Evolutionary conservation across 1,140 invertebrate genomes (phyloP).

Genomic region (Drosophila arizonae): DNA sequence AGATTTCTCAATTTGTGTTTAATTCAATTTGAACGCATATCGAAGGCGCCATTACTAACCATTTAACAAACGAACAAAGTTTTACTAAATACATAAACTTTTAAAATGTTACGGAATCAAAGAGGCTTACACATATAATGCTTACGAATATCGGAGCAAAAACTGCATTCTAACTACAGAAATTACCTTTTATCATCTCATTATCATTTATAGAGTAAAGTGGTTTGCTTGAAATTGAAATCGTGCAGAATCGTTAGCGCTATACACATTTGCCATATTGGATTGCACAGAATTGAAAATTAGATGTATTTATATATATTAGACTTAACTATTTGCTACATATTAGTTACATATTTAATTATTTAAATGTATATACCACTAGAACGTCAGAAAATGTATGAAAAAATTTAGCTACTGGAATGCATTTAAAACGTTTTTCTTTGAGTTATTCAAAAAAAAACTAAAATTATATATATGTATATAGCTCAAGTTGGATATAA

Average conservation of each 20-base stretch:
- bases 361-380: slow-evolving; percentile 34
- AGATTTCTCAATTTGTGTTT: slow-evolving; percentile 74
- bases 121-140: slow-evolving; percentile 63
- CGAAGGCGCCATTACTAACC: slow-evolving; percentile 34
- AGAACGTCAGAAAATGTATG: slow-evolving; percentile 58
- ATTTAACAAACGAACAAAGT: slow-evolving; percentile 64
- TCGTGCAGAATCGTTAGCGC: slow-evolving; percentile 22
- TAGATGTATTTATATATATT: slow-evolving; percentile 58
- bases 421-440: slow-evolving; percentile 55
- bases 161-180: slow-evolving; percentile 62
- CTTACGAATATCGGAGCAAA: slow-evolving; percentile 66
- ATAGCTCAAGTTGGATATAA: slow-evolving; percentile 16
- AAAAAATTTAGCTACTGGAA: slow-evolving; percentile 73
- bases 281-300: slow-evolving; percentile 49
- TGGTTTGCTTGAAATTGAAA: slow-evolving; percentile 17
- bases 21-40: slow-evolving; percentile 50
- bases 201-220: slow-evolving; percentile 37
- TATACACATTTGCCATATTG: slow-evolving; percentile 21
- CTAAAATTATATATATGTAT: slow-evolving; percentile 7
- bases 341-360: slow-evolving; percentile 7
- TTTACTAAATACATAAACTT: slow-evolving; percentile 48
- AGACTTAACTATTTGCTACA: slow-evolving; percentile 38
- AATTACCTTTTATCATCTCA: slow-evolving; percentile 32
- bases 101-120: slow-evolving; percentile 68
- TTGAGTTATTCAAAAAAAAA: slow-evolving; percentile 17